phyloP scores from a whole-genome alignment of 2,797 vertebrate genomes.

The Phrynocephalus vlangalii region DNA sequence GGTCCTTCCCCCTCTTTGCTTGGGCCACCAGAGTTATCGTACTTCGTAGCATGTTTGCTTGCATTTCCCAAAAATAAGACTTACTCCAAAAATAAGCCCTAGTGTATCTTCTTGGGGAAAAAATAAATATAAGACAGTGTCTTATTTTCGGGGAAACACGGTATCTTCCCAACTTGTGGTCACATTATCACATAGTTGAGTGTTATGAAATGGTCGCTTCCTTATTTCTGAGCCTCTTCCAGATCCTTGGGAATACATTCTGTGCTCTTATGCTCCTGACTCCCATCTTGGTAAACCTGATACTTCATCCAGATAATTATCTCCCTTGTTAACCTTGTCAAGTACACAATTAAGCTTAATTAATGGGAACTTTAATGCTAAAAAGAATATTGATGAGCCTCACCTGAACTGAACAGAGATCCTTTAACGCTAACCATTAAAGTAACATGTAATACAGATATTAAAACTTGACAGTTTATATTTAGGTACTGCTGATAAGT shows the following conservation, averaged over 20 bases:
- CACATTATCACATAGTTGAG: neutral
- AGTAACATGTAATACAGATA: neutral
- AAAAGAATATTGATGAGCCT: neutral
- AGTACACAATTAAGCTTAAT: neutral
- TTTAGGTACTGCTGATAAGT: neutral
- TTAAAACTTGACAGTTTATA: neutral
- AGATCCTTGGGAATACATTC: conserved; percentile 7
- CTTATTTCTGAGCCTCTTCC: neutral
- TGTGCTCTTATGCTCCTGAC: neutral
- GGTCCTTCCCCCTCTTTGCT: no score
- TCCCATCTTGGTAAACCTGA: conserved; percentile 10
- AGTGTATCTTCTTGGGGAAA: no score
- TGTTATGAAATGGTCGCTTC: neutral
- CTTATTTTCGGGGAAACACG: no score
- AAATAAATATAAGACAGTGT: no score
- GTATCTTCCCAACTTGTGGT: neutral
- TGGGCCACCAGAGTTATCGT: no score
- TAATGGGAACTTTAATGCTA: conserved; percentile 13
- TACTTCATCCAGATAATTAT: conserved; percentile 28
- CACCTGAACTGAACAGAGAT: conserved; percentile 15
- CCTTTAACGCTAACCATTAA: neutral
- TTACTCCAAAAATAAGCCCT: no score
- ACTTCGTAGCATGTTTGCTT: no score
- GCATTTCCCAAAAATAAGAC: no score
- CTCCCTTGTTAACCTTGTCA: conserved; percentile 38